Conservation (phyloP, 2,888 invertebrate species). For the Palloptera scutellata region DNA sequence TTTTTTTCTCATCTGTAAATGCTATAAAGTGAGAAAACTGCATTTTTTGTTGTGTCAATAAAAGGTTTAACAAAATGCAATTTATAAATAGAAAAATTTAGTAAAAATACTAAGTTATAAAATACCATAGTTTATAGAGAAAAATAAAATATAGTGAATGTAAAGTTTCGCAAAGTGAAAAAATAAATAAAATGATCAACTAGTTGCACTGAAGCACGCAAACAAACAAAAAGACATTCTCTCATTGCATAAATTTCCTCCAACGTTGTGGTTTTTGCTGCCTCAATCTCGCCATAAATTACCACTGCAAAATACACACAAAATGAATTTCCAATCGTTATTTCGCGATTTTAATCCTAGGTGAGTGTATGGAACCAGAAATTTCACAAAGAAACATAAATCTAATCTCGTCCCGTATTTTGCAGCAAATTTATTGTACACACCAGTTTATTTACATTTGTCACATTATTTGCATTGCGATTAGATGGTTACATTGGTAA, state of each 20-base stretch:
- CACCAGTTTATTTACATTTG: slow-evolving; percentile 89
- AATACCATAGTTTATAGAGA: too few species aligned
- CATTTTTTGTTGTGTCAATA: too few species aligned
- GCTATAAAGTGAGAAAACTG: too few species aligned
- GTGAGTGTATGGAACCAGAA: slow-evolving; percentile 64
- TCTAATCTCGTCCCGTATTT: slow-evolving; percentile 52
- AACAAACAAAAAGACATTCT: too few species aligned
- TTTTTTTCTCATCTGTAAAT: too few species aligned
- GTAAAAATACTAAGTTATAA: too few species aligned
- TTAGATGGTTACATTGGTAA: slow-evolving; percentile 80
- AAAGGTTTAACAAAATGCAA: too few species aligned
- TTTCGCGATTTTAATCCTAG: slow-evolving; percentile 94
- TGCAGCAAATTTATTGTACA: slow-evolving; percentile 97
- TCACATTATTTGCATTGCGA: slow-evolving; percentile 87
- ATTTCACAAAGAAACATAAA: neutral
- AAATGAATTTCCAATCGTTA: slow-evolving; percentile 86
- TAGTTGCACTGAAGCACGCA: slow-evolving; percentile 3
- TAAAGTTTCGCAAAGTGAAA: too few species aligned
- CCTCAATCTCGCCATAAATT: neutral
- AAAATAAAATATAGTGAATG: too few species aligned
- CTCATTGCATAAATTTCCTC: too few species aligned
- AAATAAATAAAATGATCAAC: slow-evolving; percentile 9
- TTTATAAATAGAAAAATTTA: too few species aligned
- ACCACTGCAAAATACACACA: slow-evolving; percentile 15
- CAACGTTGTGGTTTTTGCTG: neutral